Evolutionary conservation across 2,113 vertebrate genomes (phyloP).

Genomic region (Scartelaos histophorus): DNA sequence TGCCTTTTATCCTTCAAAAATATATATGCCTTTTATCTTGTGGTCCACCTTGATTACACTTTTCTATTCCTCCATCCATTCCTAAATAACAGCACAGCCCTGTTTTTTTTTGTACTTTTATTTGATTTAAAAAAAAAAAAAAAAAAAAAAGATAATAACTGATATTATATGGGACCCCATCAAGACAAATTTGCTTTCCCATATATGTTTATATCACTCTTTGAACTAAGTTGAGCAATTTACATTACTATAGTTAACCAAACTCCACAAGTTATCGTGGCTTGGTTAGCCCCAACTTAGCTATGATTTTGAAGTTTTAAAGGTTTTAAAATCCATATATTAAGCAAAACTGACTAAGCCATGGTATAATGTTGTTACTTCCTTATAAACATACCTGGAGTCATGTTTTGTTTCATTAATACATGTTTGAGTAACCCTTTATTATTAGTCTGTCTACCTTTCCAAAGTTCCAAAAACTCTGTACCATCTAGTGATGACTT

Average conservation of each 20-base stretch:
- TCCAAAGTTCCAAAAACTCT: too few species aligned
- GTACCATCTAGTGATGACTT: too few species aligned
- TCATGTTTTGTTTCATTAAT: too few species aligned
- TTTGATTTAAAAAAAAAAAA: not conserved
- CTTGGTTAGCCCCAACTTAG: not conserved
- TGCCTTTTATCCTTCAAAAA: conserved; percentile 18
- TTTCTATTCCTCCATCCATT: not conserved
- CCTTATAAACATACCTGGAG: too few species aligned
- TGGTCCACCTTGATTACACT: conserved; percentile 8
- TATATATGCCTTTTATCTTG: conserved; percentile 20
- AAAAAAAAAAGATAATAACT: too few species aligned
- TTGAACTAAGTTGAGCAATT: not conserved
- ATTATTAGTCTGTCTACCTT: too few species aligned
- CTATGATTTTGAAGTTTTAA: not conserved
- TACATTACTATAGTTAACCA: too few species aligned
- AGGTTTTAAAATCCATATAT: not conserved
- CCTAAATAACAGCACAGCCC: not conserved
- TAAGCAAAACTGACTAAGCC: too few species aligned
- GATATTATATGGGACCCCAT: too few species aligned
- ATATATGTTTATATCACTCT: not conserved
- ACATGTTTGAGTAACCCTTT: too few species aligned
- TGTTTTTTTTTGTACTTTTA: not conserved
- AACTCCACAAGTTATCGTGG: not conserved
- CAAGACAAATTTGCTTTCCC: not conserved
- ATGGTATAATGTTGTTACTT: too few species aligned